Percentiles rank a stretch among this genome's conserved stretches.
phyloP scores from a whole-genome alignment of 2,888 invertebrate genomes.

The Callimorpha dominula region DNA sequence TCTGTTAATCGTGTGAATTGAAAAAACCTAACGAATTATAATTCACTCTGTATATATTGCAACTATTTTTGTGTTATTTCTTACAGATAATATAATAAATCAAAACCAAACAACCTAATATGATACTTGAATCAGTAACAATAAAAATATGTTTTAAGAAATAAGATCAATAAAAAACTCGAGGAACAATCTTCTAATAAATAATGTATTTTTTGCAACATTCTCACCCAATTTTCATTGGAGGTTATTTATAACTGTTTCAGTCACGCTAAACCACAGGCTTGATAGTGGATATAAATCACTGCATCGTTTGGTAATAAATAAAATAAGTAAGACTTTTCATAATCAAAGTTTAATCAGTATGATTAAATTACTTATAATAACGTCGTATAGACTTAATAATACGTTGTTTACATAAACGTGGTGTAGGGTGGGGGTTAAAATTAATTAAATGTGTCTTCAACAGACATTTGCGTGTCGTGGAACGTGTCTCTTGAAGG shows the following conservation, averaged over 20 bases:
- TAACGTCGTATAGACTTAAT: slow-evolving; percentile 32
- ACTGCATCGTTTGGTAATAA: slow-evolving; percentile 41
- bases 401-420: slow-evolving; percentile 48
- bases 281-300: slow-evolving; percentile 49
- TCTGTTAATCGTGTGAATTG: background rate
- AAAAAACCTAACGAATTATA: background rate
- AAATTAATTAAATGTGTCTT: slow-evolving; percentile 77
- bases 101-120: background rate
- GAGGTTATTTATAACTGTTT: slow-evolving; percentile 49
- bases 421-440: slow-evolving; percentile 57
- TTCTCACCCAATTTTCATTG: slow-evolving; percentile 44
- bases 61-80: background rate
- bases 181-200: slow-evolving; percentile 6
- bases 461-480: slow-evolving; percentile 64
- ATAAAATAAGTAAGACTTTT: slow-evolving; percentile 43
- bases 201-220: slow-evolving; percentile 22
- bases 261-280: slow-evolving; percentile 48
- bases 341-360: slow-evolving; percentile 34
- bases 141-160: background rate
- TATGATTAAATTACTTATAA: slow-evolving; percentile 23
- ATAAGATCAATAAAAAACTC: background rate
- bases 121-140: background rate
- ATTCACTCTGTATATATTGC: background rate
- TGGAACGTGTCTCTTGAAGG: slow-evolving; percentile 61
- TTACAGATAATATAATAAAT: background rate